Conservation (phyloP, 1,140 invertebrate species). For the Achatina immaculata region DNA sequence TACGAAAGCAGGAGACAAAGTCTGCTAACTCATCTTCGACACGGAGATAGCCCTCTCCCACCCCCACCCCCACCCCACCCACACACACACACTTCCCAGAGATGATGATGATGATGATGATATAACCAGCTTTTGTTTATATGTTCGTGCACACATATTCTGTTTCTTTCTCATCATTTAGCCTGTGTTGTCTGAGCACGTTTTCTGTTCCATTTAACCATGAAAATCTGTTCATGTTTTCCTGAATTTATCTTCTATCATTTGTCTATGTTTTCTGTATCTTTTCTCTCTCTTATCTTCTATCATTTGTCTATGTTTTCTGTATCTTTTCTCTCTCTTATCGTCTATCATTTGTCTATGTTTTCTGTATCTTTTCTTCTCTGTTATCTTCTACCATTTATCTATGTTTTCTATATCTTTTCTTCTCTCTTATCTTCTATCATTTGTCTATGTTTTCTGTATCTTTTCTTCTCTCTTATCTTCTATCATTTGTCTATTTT, state of each 20-base stretch:
- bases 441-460: not conserved
- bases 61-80: no score
- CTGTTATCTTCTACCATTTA: slow-evolving; percentile 22
- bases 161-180: no score
- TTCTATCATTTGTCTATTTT: not conserved
- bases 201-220: not conserved
- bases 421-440: not conserved
- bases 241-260: not conserved
- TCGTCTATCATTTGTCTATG: no score
- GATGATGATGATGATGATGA: no score
- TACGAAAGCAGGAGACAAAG: no score
- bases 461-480: not conserved
- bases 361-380: slow-evolving; percentile 11
- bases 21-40: no score
- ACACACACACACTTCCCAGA: no score
- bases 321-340: slow-evolving; percentile 27
- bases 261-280: not conserved
- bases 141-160: no score
- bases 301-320: not conserved
- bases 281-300: not conserved
- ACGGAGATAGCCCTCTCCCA: no score
- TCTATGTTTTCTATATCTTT: not conserved
- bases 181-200: no score
- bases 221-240: not conserved
- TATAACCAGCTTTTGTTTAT: no score